Evolutionary conservation across 2,113 vertebrate genomes (phyloP), one percentile per base, ranked within the genome.

Genomic region (Chionodraco myersi): DNA sequence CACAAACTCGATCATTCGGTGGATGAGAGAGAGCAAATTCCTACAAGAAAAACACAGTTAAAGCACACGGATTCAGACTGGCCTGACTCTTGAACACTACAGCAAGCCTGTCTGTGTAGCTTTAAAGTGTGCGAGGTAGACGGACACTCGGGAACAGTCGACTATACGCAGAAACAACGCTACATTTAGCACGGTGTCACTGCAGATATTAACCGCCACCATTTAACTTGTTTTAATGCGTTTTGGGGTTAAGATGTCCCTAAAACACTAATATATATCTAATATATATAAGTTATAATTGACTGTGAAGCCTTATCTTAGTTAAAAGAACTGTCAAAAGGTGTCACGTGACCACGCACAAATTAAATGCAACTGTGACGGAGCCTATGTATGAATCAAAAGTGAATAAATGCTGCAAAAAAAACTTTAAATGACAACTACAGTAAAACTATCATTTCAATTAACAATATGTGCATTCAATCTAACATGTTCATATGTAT

Each of bases 1-100:
- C 95, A 99, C 98, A 98, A 99, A 99, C 94, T 99, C 98, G 96
- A 99, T 99, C 98, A 99, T 99, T 94, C 98, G 98, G 93, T 99
- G 98, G 93, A 99, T 99, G 94, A 99, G 95, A 96, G 96, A 98
- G 95, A 99, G 97, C 92, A 99, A 98, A 97, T 99, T 99, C 97
- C 98, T 99, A 98, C 93, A 97, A 99, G 96, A 99, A 98, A 95
- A 96, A 97, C 97, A 99, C 96, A 99, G 97, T 99, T 99, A 99
- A 98, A 98, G 96, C 96, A 96, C 91, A 97, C 96, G 93, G 96
- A 98, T 97, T 99, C 97, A 98, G 96, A 97, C 90, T 85, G 78
- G 77, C 84, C 80, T 18, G 56, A 87, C 73, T 74, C 53, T 73
- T 88, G 57, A 86, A 62, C 83, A 80, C 75, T 84, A 91, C 47